Conservation (phyloP, 2,113 vertebrate species). For the Sapajus apella region DNA sequence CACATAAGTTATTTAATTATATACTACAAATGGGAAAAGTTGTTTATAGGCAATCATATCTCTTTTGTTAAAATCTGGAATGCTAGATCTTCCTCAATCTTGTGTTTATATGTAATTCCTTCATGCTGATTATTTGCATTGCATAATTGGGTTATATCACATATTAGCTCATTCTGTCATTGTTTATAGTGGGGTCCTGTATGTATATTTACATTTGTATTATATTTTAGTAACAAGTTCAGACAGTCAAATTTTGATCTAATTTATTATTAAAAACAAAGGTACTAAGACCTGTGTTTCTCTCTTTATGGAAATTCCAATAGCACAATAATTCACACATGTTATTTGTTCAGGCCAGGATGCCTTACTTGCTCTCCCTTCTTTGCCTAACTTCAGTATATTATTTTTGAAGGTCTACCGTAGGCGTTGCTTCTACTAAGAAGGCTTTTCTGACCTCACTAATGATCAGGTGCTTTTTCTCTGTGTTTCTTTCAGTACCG, state of each 20-base stretch:
- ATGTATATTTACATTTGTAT: not conserved
- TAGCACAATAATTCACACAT: not conserved
- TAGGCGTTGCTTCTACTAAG: not conserved
- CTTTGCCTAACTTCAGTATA: not conserved
- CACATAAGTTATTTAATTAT: slow-evolving; percentile 75
- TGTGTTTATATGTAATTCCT: slow-evolving; percentile 14
- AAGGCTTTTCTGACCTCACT: not conserved
- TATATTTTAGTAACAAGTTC: not conserved
- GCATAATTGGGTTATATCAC: not conserved
- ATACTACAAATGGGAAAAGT: slow-evolving; percentile 68
- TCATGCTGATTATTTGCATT: not conserved
- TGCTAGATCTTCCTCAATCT: not conserved
- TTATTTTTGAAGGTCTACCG: not conserved
- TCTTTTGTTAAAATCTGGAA: slow-evolving; percentile 55
- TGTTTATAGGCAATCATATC: slow-evolving; percentile 59
- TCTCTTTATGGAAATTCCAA: not conserved
- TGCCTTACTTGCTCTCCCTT: not conserved
- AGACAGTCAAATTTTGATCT: not conserved
- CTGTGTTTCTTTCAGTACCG: not conserved
- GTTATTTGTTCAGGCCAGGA: not conserved
- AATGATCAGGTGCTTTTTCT: not conserved
- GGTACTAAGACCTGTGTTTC: not conserved
- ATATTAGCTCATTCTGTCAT: slow-evolving; percentile 8
- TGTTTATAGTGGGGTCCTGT: not conserved
- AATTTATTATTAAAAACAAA: not conserved